Evolutionary conservation across 2,797 vertebrate genomes (phyloP), one percentile per base, ranked within the genome.

Genomic region (Tarsius wallacei): DNA sequence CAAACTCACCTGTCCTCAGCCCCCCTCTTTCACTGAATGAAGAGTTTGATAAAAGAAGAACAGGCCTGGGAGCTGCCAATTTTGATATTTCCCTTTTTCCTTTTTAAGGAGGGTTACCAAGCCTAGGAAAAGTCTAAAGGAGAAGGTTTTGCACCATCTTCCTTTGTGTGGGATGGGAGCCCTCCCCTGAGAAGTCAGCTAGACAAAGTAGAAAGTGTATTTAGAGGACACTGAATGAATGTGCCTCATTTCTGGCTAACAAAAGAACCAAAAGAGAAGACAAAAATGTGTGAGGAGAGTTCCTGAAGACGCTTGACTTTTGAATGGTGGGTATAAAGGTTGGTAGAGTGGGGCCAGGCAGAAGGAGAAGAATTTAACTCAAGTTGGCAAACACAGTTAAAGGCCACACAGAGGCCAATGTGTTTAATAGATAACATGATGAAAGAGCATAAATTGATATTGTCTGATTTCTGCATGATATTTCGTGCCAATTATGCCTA

Each of bases 251-350:
- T 84, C 74, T 83, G n/a, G 4, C 26, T 64, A 33, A 87, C 51
- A 71, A 87, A 93, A 84, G n/a, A 93, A 5, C 5, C 21, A 51
- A 57, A 63, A 82, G 19, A 85, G n/a, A 82, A 90, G 33, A 76
- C 7, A 51, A 33, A 93, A 74, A 84, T n/a, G n/a, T 21, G 71
- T 21, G 21, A 86, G n/a, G 19, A 89, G 19, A 76, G 55, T 63
- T 95, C 13, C 68, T 89, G 53, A 97, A 94, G 82, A 91, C 15
- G 64, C 14, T 5, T 42, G 80, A 70, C 51, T 89, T 91, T 91
- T 57, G 16, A 96, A 73, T 47, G 42, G 26, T 24, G 7, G 61
- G 19, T 57, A 16, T 86, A 86, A 93, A 87, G 13, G 8, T n/a
- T 51, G 10, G 42, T 28, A 74, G 12, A 64, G 24, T 31, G 31